Evolutionary conservation across 1,140 invertebrate genomes (phyloP), one percentile per base, ranked within the genome.

Genomic region (Drosophila aff.): DNA sequence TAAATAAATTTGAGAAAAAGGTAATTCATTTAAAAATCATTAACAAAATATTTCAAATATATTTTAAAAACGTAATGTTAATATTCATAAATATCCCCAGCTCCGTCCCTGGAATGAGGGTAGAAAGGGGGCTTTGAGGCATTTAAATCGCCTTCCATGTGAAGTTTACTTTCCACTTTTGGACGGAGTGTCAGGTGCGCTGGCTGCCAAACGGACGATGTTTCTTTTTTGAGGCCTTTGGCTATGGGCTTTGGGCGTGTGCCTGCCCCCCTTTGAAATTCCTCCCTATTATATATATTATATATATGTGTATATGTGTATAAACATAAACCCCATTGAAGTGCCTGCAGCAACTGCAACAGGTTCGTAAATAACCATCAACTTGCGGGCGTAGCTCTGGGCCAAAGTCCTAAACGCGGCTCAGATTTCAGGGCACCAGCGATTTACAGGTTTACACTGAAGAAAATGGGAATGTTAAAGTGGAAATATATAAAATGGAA

Each of bases 161-260:
- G 53, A 66, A 85, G 68, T 61, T 81, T 81, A 81, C 85, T 84
- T 89, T 89, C 74, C 84, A 90, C 85, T 89, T 89, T 89, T 79
- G 84, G 76, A 46, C 69, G 53, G 13, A 64, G 62, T 47, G 73
- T 81, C 73, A 81, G 83, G 67, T 90, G 84, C 58, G 57, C 23
- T 23, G 55, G 23, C 74, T 59, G 69, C 80, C 78, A 82, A 87
- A 66, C 67, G 83, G 65, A 78, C 76, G 41, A 63, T 44, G 52
- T 38, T 47, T 26, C 26, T 52, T 53, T 71, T 67, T 64, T 46
- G 23, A 36, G 50, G 46, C 26, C 44, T 31, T 64, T 43, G 18
- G 62, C 33, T 41, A 31, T 63, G 61, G 61, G 49, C 62, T 41
- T 77, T 78, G 76, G 76, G 76, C 76, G 67, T 72, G 76, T 60